Base-by-base conservation (phyloP, 2,888 invertebrate species). In the Drosophila anceps region DNA sequence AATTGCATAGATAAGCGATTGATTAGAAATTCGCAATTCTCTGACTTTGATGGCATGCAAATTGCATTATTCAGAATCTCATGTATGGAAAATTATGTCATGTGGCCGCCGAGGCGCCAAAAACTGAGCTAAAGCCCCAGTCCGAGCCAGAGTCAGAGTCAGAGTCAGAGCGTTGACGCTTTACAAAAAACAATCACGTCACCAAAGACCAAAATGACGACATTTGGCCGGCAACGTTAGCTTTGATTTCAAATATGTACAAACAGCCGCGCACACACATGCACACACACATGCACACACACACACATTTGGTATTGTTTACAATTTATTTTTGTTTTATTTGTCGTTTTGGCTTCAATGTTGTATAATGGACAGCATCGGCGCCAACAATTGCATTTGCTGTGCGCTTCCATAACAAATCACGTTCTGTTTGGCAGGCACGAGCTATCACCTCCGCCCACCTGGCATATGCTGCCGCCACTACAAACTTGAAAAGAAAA, bases 141-240 rank as follows among this genome's bases (percentile, higher is more conserved):
- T 9, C n/a, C n/a, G n/a, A 53, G 50, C 24, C 27, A 24, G 29
- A 20, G 43, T 12, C 31, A 27, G 20, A 44, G 50, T 50, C 29
- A 37, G 24, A 48, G 50, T 44, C 67, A 46, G 39, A 69, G 59
- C 59, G 50, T 50, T 50, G 29, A 58, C 37, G 51, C 24, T 43
- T 44, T 48, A 51, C 33, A 33, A 64, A 58, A 70, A 76, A 61
- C 57, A 68, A 71, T 81, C 77, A 78, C 77, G 77, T 78, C 77
- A 78, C 63, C 79, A 48, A 62, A 59, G 39, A 69, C 41, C 50
- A 62, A 61, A 73, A 79, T 79, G 79, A 79, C 79, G 79, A 73
- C 79, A 79, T 79, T 81, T 81, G 73, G 69, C 58, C 81, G 67
- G 64, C 61, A 46, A 66, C 57, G 70, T 74, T 51, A 64, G 63